phyloP scores from a whole-genome alignment of 2,888 invertebrate genomes.

The Drosophila emarginata region DNA sequence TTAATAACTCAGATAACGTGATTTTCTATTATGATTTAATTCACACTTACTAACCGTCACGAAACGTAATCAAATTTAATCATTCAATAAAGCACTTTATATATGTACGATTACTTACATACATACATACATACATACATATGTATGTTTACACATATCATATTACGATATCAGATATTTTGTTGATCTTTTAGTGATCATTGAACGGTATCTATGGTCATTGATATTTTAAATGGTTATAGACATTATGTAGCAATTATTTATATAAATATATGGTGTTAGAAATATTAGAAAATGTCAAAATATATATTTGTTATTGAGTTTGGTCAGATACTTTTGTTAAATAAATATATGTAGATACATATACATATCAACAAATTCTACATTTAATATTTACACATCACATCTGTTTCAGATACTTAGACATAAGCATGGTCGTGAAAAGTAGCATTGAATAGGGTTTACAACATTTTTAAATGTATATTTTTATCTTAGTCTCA shows the following conservation, averaged over 20 bases:
- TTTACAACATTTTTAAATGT: no score
- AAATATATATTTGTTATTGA: neutral
- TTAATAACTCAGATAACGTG: slow-evolving; percentile 43
- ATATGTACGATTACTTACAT: no score
- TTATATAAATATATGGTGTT: neutral
- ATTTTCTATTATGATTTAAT: slow-evolving; percentile 45
- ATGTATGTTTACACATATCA: neutral
- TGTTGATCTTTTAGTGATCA: slow-evolving; percentile 46
- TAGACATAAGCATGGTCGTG: neutral
- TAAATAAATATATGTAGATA: neutral
- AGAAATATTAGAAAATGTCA: neutral
- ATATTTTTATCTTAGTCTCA: no score
- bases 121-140: neutral
- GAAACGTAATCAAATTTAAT: slow-evolving; percentile 49
- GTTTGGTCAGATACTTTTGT: neutral
- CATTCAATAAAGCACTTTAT: slow-evolving; percentile 1
- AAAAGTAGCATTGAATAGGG: neutral
- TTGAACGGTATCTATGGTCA: slow-evolving; percentile 24
- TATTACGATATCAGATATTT: slow-evolving; percentile 36
- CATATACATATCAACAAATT: neutral
- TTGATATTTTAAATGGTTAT: slow-evolving; percentile 10
- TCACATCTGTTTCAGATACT: slow-evolving; percentile 14
- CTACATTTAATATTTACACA: neutral
- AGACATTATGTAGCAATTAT: slow-evolving; percentile 7
- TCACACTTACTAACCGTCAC: slow-evolving; percentile 43